phyloP scores from a whole-genome alignment of 2,888 invertebrate species.

The Artemia sinica region DNA sequence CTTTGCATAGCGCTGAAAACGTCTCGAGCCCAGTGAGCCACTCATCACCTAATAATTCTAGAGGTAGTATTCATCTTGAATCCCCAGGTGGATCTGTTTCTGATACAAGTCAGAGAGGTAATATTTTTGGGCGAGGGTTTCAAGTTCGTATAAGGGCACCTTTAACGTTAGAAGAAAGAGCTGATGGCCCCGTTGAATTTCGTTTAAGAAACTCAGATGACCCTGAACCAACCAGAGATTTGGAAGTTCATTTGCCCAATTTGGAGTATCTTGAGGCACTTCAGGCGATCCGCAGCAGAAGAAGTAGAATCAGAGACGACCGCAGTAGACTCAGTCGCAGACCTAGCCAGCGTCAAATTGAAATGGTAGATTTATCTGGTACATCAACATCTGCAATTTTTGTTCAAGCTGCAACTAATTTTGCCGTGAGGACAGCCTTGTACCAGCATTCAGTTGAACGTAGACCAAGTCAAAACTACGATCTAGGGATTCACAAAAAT shows the following conservation, averaged over 20 bases:
- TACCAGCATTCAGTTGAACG: constrained; percentile 5
- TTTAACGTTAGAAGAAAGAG: constrained; percentile 17
- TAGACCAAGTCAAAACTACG: constrained; percentile 2
- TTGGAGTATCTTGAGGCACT: constrained; percentile 51
- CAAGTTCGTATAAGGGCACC: constrained; percentile 23
- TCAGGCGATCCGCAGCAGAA: constrained; percentile 39
- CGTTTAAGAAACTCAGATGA: constrained; percentile 18
- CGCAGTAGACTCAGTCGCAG: constrained; percentile 3
- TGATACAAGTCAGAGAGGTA: not conserved
- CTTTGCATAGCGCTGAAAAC: too few species aligned
- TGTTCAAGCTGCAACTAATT: constrained; percentile 15
- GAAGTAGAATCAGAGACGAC: constrained; percentile 4
- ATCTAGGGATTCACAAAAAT: constrained; percentile 43
- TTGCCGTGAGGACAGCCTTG: constrained; percentile 15
- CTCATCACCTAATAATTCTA: too few species aligned
- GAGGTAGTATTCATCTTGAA: too few species aligned
- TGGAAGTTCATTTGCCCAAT: constrained; percentile 33
- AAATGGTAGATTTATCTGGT: not conserved
- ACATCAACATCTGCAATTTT: constrained; percentile 18
- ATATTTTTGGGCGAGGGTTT: constrained; percentile 3
- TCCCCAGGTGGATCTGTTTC: not conserved
- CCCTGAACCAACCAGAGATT: constrained; percentile 29
- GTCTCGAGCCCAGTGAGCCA: too few species aligned
- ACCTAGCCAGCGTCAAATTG: constrained; percentile 15
- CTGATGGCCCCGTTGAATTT: constrained; percentile 17